Evolutionary conservation across 2,888 invertebrate genomes (phyloP).

Genomic region (Lapara coniferarum): DNA sequence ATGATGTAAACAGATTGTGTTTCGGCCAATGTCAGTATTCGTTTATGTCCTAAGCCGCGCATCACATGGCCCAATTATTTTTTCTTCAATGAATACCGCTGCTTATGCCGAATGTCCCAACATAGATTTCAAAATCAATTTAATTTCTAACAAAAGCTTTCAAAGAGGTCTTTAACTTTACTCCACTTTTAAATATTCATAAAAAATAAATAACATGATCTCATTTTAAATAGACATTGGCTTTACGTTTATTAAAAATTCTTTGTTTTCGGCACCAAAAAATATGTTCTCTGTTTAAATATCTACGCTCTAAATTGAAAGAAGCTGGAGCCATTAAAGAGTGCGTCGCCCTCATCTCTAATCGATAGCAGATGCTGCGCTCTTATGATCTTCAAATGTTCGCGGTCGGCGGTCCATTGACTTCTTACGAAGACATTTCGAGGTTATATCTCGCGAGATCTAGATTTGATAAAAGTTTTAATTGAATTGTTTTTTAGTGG

Average conservation of each 20-base stretch:
- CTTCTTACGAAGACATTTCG: neutral
- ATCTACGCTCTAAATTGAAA: neutral
- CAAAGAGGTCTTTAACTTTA: neutral
- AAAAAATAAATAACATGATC: too few relatives aligned
- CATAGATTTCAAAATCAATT: neutral
- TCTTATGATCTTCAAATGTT: conserved; percentile 19
- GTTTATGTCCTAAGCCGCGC: neutral
- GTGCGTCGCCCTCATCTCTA: conserved; percentile 10
- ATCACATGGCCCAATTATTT: neutral
- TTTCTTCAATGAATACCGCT: neutral
- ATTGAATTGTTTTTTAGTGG: conserved; percentile 11
- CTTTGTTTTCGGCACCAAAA: conserved; percentile 1
- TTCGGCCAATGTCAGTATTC: neutral
- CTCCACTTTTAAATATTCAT: neutral
- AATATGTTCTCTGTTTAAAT: neutral
- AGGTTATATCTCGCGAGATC: neutral
- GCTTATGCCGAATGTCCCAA: neutral
- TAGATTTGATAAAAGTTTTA: conserved; percentile 16
- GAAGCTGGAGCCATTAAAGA: conserved; percentile 10
- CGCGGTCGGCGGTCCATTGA: conserved; percentile 17
- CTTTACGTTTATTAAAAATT: neutral
- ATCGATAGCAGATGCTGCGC: conserved; percentile 18
- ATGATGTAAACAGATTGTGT: neutral
- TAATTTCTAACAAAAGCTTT: neutral
- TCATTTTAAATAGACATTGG: too few relatives aligned